Evolutionary conservation across 2,888 invertebrate species (phyloP), one percentile per base, ranked within the genome.

Genomic region (Monoplex corrugatus): DNA sequence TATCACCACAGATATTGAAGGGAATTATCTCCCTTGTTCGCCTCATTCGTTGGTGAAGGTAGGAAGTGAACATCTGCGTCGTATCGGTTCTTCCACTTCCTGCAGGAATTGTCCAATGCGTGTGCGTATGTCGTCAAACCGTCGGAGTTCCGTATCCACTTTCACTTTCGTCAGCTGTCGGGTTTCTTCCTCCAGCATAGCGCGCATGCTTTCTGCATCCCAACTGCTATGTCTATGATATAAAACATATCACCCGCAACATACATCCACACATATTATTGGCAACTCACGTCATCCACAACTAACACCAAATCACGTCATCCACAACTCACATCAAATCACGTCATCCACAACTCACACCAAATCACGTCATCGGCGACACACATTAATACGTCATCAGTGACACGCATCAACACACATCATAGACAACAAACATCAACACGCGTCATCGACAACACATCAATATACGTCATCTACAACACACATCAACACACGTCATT

Each of bases 81-180:
- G 32, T 1, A 57, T 1, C 8, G 10, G 28, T 13, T 32, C 44
- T n/a, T 63, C 63, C 35, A 85, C 83, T 40, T 87, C 86, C 19
- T 87, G 43, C 82, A 89, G 83, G 85, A 89, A 90, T 43, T 87
- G 75, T 0, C 82, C 87, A 23, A 88, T 89, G 45, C 86, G 87
- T 35, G 44, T 85, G 57, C 87, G 89, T 35, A 90, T 89, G 43
- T 63, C n/a, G 57, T 84, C 63, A 44, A 72, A 90, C 23, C 89
- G 89, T 35, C 82, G 63, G 23, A 32, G 63, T 44, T 90, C 90
- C 13, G 75, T 78, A 38, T 89, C 90, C 23, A 90, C 90, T 50
- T 87, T 89, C 10, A 89, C 1, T 43, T 89, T 87, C 19, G 88
- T 90, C 38, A 84, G 78, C 38, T 90, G 82, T n/a, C 89, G 82